These are phyloP conservation scores for Mechanitis mazaeus DNA, from an alignment of 2,888 invertebrate genomes.

Conservation along the genomic window DNA sequence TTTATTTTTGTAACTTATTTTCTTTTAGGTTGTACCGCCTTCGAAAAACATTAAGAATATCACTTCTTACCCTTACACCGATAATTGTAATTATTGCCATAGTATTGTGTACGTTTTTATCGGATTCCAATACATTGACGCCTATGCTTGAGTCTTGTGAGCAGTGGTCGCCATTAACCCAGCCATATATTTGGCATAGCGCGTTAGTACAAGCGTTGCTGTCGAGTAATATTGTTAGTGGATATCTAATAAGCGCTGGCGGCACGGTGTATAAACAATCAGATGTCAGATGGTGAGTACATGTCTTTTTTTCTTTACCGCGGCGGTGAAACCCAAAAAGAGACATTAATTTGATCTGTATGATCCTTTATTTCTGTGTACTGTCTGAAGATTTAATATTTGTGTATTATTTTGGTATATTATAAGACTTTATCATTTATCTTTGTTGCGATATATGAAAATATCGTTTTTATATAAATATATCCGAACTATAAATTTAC, in stretches of 20 bases:
- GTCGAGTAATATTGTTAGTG: slow-evolving; percentile 79
- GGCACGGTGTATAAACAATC: slow-evolving; percentile 79
- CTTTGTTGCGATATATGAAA: no score
- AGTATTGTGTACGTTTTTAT: slow-evolving; percentile 56
- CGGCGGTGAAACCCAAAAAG: no score
- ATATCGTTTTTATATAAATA: no score
- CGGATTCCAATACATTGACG: slow-evolving; percentile 46
- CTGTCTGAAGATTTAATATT: no score
- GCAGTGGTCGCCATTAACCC: slow-evolving; percentile 54
- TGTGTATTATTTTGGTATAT: no score
- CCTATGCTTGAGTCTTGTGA: slow-evolving; percentile 59
- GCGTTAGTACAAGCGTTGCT: slow-evolving; percentile 79
- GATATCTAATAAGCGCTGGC: slow-evolving; percentile 79
- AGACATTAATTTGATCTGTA: no score
- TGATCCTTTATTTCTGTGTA: no score
- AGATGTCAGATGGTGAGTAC: slow-evolving; percentile 79
- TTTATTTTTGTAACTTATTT: no score
- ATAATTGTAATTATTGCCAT: slow-evolving; percentile 53
- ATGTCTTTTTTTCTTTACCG: neutral
- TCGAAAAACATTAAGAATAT: slow-evolving; percentile 66
- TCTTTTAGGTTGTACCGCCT: slow-evolving; percentile 69
- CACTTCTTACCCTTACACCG: slow-evolving; percentile 57
- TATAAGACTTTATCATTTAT: no score
- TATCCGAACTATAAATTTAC: no score
- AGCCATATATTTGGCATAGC: slow-evolving; percentile 78